phyloP scores from a whole-genome alignment of 2,797 vertebrate genomes.

The Streptopelia turtur region DNA sequence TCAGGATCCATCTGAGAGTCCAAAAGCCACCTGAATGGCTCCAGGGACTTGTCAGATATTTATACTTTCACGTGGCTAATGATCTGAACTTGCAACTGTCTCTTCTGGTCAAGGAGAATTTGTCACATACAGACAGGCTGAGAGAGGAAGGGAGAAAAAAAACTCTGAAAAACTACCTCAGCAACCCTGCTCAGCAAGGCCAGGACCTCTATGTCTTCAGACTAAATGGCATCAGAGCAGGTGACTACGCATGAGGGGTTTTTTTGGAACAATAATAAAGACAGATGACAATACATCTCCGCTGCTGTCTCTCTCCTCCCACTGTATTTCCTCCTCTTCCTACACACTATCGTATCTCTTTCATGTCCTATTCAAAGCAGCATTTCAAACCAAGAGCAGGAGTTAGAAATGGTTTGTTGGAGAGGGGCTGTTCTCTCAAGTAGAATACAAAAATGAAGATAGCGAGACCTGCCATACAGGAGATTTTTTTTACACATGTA shows the following conservation, averaged over 20 bases:
- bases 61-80: neutral
- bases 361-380: constrained; percentile 66
- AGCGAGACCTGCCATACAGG: neutral
- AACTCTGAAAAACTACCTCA: neutral
- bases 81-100: neutral
- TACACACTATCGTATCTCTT: constrained; percentile 47
- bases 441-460: constrained; percentile 16
- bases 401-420: constrained; percentile 34
- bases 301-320: constrained; percentile 65
- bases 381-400: constrained; percentile 40
- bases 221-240: constrained; percentile 27
- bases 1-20: neutral
- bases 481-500: neutral
- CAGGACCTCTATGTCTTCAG: constrained; percentile 6
- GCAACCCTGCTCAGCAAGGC: neutral
- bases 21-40: neutral
- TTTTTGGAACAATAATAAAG: constrained; percentile 44
- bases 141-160: neutral
- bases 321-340: constrained; percentile 65
- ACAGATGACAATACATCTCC: constrained; percentile 58
- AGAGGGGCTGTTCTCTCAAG: neutral
- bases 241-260: neutral
- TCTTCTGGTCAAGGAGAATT: neutral
- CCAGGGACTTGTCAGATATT: neutral
- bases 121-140: neutral